A percentile compares a stretch with the other conserved stretches of the same genome.
Conservation (phyloP, 2,888 invertebrate genomes). For the Adelognathus sp. region DNA sequence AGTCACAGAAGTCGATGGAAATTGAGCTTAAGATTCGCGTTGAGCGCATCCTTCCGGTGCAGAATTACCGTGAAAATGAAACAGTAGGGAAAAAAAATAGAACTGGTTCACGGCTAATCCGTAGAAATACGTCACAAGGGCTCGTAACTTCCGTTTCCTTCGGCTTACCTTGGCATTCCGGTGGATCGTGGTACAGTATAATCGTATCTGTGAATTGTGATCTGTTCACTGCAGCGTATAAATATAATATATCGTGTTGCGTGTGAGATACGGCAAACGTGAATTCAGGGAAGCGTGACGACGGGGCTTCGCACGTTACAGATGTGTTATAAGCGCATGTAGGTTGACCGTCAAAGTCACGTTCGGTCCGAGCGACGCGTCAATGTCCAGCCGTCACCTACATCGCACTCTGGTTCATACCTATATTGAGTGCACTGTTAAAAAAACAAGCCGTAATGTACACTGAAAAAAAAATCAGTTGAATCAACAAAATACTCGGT, state of each 20-base stretch:
- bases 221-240: slow-evolving; percentile 53
- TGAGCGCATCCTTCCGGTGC: neutral
- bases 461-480: neutral
- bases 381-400: slow-evolving; percentile 3
- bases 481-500: no score
- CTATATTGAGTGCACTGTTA: neutral
- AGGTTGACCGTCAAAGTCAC: neutral
- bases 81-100: slow-evolving; percentile 20
- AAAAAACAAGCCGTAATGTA: neutral
- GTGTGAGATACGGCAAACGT: slow-evolving; percentile 11
- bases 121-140: slow-evolving; percentile 58
- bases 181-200: slow-evolving; percentile 55
- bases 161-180: slow-evolving; percentile 64
- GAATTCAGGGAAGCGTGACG: slow-evolving; percentile 51
- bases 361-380: neutral
- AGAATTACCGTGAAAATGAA: neutral
- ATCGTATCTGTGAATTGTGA: slow-evolving; percentile 60
- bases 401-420: neutral
- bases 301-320: slow-evolving; percentile 24
- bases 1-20: neutral
- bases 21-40: neutral
- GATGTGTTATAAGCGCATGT: slow-evolving; percentile 2
- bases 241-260: slow-evolving; percentile 56
- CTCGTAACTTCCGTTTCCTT: slow-evolving; percentile 63
- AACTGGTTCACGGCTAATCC: slow-evolving; percentile 50